phyloP scores from a whole-genome alignment of 1,140 invertebrate species.

The Hermatobates lingyangjiaoensis region DNA sequence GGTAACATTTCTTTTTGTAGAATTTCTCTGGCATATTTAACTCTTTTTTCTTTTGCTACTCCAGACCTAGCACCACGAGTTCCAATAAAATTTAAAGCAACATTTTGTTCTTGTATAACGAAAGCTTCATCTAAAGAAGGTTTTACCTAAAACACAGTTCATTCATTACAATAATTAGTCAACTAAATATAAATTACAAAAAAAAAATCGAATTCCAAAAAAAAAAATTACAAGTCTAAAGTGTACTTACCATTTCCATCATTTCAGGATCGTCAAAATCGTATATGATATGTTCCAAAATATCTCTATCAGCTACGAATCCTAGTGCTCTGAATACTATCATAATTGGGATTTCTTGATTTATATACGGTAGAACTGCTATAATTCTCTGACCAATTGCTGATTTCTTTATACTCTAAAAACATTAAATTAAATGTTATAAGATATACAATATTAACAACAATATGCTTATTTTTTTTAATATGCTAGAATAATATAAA shows the following conservation, averaged over 20 bases:
- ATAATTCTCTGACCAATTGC: conserved; percentile 96
- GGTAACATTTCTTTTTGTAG: conserved; percentile 99
- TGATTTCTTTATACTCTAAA: conserved; percentile 81
- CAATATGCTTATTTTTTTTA: too few species aligned
- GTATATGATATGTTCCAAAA: conserved; percentile 96
- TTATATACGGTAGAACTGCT: conserved; percentile 93
- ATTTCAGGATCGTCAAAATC: conserved; percentile 99
- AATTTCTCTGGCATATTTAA: conserved; percentile 97
- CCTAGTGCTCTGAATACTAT: conserved; percentile 93
- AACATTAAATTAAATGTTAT: too few species aligned
- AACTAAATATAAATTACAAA: background rate
- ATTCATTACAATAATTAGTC: background rate
- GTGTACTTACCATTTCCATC: conserved; percentile 83
- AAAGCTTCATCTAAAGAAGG: conserved; percentile 97
- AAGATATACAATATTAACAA: too few species aligned
- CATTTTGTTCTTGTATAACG: conserved; percentile 97
- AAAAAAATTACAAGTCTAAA: background rate
- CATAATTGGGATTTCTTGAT: conserved; percentile 98
- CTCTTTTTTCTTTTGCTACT: conserved; percentile 95
- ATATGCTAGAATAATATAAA: too few species aligned
- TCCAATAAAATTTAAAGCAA: conserved; percentile 96
- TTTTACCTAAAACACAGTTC: conserved; percentile 37
- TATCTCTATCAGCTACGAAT: conserved; percentile 96
- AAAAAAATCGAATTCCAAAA: background rate
- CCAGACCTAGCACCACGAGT: conserved; percentile 87